Conservation (phyloP, 2,888 invertebrate genomes). For the Pantelozetes paolii region DNA sequence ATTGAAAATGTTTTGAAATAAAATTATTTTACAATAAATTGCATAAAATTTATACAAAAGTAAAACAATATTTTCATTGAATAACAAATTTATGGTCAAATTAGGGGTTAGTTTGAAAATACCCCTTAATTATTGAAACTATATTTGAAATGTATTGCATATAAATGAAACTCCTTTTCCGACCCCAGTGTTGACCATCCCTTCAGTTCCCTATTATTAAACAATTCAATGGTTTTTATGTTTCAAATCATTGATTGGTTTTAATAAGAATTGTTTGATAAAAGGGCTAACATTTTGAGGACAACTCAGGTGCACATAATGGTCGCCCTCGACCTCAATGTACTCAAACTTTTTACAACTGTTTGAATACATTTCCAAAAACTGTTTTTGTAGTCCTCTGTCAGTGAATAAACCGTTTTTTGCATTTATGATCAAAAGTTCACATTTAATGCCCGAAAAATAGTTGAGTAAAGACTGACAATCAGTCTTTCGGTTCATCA, state of each 20-base stretch:
- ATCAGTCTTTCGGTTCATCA: constrained; percentile 24
- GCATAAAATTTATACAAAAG: no score
- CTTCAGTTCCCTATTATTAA: no score
- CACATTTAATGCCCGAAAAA: constrained; percentile 60
- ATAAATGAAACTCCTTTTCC: no score
- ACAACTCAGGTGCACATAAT: constrained; percentile 70
- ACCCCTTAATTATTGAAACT: no score
- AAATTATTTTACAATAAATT: no score
- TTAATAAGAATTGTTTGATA: constrained; percentile 44
- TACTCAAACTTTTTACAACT: constrained; percentile 47
- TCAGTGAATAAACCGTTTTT: constrained; percentile 59
- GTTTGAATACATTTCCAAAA: constrained; percentile 48
- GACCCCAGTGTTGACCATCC: no score
- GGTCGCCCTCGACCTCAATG: constrained; percentile 62
- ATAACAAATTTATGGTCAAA: no score
- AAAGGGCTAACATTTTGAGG: constrained; percentile 58
- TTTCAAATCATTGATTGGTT: constrained; percentile 34
- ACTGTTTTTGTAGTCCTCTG: constrained; percentile 45
- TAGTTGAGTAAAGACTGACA: constrained; percentile 3
- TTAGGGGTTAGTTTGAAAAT: no score
- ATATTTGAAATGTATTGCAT: no score
- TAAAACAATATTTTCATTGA: no score
- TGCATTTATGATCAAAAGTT: constrained; percentile 65
- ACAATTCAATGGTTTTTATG: background rate
- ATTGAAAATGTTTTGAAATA: no score